Percentiles rank a stretch among this genome's conserved stretches.
phyloP scores from a whole-genome alignment of 2,888 invertebrate species.

The Cephus spinipes region DNA sequence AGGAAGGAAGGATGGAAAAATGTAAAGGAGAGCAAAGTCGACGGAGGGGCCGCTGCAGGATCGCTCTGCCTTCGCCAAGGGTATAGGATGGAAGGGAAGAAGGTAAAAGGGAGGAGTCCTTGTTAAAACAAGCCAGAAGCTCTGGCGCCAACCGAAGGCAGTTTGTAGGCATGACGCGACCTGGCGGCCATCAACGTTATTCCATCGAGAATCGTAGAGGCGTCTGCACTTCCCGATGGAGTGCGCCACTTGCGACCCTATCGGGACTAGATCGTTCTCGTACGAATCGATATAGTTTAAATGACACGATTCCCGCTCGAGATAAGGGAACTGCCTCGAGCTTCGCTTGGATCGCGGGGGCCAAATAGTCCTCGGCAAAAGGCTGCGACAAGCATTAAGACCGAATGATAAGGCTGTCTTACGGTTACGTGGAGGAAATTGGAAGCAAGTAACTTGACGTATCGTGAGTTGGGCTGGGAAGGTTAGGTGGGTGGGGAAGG shows the following conservation, averaged over 20 bases:
- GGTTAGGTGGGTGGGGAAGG: not conserved
- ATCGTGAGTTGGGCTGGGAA: not conserved
- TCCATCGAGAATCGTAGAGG: constrained; percentile 3
- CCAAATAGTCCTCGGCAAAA: constrained; percentile 12
- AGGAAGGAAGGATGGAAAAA: not conserved
- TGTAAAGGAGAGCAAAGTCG: not conserved
- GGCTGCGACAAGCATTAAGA: constrained; percentile 12
- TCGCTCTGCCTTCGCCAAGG: not conserved
- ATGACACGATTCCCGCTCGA: constrained; percentile 21
- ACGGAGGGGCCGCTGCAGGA: not conserved
- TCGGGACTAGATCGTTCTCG: not conserved
- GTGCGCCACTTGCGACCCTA: not conserved
- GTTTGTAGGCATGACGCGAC: constrained; percentile 21
- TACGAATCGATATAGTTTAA: constrained; percentile 25
- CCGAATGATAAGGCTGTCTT: constrained; percentile 10
- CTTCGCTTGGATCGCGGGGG: not conserved
- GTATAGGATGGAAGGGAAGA: constrained; percentile 3
- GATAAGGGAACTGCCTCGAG: constrained; percentile 15
- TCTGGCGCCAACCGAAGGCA: constrained; percentile 18
- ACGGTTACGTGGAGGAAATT: constrained; percentile 4
- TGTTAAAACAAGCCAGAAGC: constrained; percentile 24
- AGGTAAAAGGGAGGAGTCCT: constrained; percentile 8
- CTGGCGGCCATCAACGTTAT: not conserved
- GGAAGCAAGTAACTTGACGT: constrained; percentile 3
- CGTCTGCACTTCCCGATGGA: not conserved